These are phyloP conservation scores for Hyles euphorbiae DNA, from an alignment of 1,140 invertebrate species.

Conservation along the genomic window DNA sequence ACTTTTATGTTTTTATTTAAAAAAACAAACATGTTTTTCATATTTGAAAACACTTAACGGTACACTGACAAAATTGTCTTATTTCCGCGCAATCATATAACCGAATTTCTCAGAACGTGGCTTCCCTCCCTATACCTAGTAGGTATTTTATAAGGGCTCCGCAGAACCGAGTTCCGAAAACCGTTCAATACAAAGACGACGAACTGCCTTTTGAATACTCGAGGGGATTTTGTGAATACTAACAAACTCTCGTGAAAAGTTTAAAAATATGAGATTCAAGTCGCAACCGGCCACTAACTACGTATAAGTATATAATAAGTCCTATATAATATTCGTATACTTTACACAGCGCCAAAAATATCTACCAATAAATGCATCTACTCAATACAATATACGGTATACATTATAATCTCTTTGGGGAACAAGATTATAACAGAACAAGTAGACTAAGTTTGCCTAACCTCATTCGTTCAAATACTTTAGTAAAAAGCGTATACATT, in stretches of 20 bases:
- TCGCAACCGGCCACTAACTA: constrained; percentile 14
- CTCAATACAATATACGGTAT: constrained; percentile 31
- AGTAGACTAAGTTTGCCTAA: constrained; percentile 42
- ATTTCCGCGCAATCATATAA: background rate
- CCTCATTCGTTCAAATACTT: constrained; percentile 30
- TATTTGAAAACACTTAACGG: background rate
- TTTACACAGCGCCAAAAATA: constrained; percentile 55
- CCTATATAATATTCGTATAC: constrained; percentile 49
- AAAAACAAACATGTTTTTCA: constrained; percentile 10
- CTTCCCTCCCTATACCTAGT: no score
- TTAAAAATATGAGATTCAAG: constrained; percentile 13
- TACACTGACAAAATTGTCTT: background rate
- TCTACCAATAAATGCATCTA: constrained; percentile 33
- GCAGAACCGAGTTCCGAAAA: no score
- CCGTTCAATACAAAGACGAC: no score
- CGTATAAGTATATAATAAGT: constrained; percentile 4
- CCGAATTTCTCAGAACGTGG: background rate
- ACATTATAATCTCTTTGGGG: constrained; percentile 62
- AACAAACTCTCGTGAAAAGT: constrained; percentile 1
- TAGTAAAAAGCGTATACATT: constrained; percentile 41
- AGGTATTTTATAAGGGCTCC: no score
- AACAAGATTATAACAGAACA: constrained; percentile 40
- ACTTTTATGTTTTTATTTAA: background rate
- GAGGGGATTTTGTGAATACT: no score
- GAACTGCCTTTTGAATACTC: no score